A percentile compares a stretch with the other conserved stretches of the same genome.
phyloP scores from a whole-genome alignment of 2,888 invertebrate species.

The Eurytoma californica region DNA sequence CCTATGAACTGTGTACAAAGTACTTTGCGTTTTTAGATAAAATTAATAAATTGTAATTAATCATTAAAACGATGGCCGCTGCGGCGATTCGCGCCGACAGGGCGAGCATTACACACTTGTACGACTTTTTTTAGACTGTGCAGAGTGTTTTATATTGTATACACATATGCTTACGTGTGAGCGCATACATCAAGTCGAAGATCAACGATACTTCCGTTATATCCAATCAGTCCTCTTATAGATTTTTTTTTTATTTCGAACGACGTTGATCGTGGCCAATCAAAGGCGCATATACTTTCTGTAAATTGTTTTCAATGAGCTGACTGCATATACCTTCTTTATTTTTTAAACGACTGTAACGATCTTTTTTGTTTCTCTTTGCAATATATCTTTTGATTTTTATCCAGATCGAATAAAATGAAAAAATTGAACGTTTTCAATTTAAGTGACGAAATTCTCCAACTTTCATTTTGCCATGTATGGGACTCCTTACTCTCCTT shows the following conservation, averaged over 20 bases:
- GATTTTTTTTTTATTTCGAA: conserved; percentile 23
- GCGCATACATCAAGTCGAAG: conserved; percentile 8
- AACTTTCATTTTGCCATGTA: background rate
- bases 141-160: conserved; percentile 35
- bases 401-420: conserved; percentile 20
- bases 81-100: background rate
- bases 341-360: conserved; percentile 33
- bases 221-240: conserved; percentile 4
- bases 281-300: conserved; percentile 16
- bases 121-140: conserved; percentile 30
- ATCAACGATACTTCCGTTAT: conserved; percentile 30
- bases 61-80: conserved; percentile 10
- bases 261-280: conserved; percentile 27
- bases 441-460: background rate
- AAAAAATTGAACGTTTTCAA: conserved; percentile 2
- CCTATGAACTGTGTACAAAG: conserved; percentile 47
- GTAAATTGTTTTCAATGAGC: conserved; percentile 38
- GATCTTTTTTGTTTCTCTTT: conserved; percentile 10
- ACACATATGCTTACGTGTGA: background rate
- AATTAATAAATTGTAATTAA: conserved; percentile 42
- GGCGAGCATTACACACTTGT: conserved; percentile 15
- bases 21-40: conserved; percentile 39
- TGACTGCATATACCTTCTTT: background rate
- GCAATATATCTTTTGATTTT: conserved; percentile 23
- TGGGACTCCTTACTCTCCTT: background rate